A percentile compares a stretch with the other conserved stretches of the same genome.
phyloP scores from a whole-genome alignment of 1,140 invertebrate species.

The Chrysopa pallens region DNA sequence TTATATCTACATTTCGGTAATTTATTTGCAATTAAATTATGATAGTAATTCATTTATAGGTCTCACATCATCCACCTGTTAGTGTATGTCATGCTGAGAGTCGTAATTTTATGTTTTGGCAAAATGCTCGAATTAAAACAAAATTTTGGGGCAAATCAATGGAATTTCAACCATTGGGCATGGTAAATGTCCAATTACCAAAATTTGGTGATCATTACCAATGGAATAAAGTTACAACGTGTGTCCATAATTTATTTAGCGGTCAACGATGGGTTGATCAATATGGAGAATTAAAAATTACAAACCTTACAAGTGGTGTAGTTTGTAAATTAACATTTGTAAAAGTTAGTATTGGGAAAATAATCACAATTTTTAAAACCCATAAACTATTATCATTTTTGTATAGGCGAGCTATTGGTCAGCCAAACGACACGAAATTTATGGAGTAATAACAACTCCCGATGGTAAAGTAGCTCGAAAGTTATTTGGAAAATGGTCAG shows the following conservation, averaged over 20 bases:
- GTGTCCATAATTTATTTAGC: conserved; percentile 70
- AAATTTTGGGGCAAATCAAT: conserved; percentile 87
- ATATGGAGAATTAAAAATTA: conserved; percentile 65
- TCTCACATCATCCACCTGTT: conserved; percentile 74
- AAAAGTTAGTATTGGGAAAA: conserved; percentile 33
- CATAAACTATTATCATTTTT: background rate
- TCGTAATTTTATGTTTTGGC: conserved; percentile 61
- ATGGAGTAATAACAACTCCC: conserved; percentile 41
- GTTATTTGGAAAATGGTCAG: conserved; percentile 67
- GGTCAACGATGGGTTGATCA: conserved; percentile 73
- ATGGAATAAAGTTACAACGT: conserved; percentile 69
- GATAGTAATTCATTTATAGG: conserved; percentile 25
- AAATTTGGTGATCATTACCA: conserved; percentile 46
- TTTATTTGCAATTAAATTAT: no score
- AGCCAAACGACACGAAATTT: conserved; percentile 22
- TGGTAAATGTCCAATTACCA: conserved; percentile 29
- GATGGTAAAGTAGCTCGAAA: conserved; percentile 40
- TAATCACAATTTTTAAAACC: background rate
- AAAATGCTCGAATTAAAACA: conserved; percentile 65
- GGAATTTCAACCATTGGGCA: conserved; percentile 67
- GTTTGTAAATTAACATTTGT: conserved; percentile 65
- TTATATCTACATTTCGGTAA: no score
- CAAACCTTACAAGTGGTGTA: conserved; percentile 31
- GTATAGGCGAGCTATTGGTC: background rate
- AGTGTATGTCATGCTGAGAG: conserved; percentile 66